phyloP scores from a whole-genome alignment of 2,888 invertebrate genomes.

The Cryptocephalus primarius region DNA sequence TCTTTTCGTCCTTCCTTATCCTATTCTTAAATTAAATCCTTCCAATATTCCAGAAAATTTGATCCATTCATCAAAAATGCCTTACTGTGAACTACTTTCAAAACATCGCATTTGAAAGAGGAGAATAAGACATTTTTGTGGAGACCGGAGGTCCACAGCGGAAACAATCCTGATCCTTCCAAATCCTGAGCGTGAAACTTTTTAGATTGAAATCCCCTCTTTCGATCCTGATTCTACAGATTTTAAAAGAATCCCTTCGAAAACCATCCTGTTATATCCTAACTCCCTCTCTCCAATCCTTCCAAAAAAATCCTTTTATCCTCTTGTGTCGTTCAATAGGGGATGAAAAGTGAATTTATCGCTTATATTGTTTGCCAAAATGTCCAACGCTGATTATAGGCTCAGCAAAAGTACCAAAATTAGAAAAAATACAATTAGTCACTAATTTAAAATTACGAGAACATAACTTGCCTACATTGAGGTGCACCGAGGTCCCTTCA shows the following conservation, averaged over 20 bases:
- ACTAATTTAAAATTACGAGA: slow-evolving; percentile 3
- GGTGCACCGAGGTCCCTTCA: no score
- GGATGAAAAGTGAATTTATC: slow-evolving; percentile 11
- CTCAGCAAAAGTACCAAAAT: slow-evolving; percentile 23
- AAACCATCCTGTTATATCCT: neutral
- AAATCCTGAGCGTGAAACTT: neutral
- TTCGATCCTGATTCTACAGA: slow-evolving; percentile 3
- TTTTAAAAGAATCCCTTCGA: neutral
- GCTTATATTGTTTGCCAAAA: slow-evolving; percentile 16
- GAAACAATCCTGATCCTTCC: slow-evolving; percentile 2
- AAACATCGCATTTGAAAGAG: no score
- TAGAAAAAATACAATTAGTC: slow-evolving; percentile 19
- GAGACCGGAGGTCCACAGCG: no score
- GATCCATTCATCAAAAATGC: no score
- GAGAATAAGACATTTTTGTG: no score
- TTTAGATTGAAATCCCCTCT: neutral
- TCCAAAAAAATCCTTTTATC: slow-evolving; percentile 16
- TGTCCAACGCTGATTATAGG: slow-evolving; percentile 23
- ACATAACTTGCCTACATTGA: no score
- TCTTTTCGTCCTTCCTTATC: no score
- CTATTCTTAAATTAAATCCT: no score
- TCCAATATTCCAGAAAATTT: no score
- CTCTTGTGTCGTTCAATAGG: slow-evolving; percentile 11
- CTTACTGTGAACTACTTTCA: no score
- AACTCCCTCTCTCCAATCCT: slow-evolving; percentile 9